Evolutionary conservation across 53 echinoderm and acorn worm species (phyloP), one percentile per base, ranked within the genome.

Genomic region (Pentamera pediparva): DNA sequence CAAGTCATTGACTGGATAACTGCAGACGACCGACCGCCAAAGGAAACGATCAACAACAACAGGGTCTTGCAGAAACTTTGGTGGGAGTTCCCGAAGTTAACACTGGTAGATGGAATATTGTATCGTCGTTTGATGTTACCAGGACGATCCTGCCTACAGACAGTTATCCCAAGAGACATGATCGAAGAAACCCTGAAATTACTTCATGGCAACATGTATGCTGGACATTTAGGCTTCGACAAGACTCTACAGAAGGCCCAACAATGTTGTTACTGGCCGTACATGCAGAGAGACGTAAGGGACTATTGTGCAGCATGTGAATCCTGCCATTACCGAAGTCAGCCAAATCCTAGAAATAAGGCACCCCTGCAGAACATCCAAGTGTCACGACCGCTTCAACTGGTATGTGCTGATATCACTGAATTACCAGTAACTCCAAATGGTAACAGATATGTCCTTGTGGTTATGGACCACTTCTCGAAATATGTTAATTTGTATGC

Each of bases 391-490:
- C 84, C 81, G 1, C 74, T 89, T 57, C 35, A 89, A 53, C 35
- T 59, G 17, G 70, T 89, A 1, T 79, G 76, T 24, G 81, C 89
- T 21, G 89, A 89, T 52, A 49, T 89, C 11, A 79, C 83, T 0
- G 84, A 80, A 30, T 32, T 89, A 13, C 84, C 89, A 2, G 4
- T 84, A 13, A 76, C 80, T 2, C 3, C 39, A 0, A 35, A 78
- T 5, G 84, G 89, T 4, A 70, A 84, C 36, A 33, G 75, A 0
- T 89, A 89, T 30, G 56, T 84, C 10, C 45, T 89, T 0, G 89
- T 89, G 0, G 70, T 89, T 0, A 79, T 65, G 64, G 88, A 88
- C 40, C 79, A 88, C 29, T 87, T 77, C 18, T 73, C 87, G 0
- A 88, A 87, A 32, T 82, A 87, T 64, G 69, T 87, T 1, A 71